Percentiles rank a stretch among this genome's conserved stretches.
These are phyloP conservation scores for Cyphomyrus discorhynchus DNA, from an alignment of 2,113 vertebrate species.

Conservation along the genomic window DNA sequence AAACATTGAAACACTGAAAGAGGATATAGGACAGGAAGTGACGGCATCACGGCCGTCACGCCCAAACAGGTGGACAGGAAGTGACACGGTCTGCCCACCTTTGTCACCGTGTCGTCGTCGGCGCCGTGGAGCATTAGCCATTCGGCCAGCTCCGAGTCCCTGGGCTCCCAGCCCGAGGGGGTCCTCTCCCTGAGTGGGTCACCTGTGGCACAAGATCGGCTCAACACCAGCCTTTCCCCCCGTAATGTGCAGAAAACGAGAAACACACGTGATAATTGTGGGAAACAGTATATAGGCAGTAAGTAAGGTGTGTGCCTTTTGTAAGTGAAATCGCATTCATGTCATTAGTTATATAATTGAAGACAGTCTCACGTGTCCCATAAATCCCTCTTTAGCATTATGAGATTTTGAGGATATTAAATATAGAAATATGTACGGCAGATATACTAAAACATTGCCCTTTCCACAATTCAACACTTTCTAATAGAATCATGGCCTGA, in stretches of 20 bases:
- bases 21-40: not conserved
- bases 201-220: constrained; percentile 51
- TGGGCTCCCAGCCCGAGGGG: constrained; percentile 39
- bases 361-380: not conserved
- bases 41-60: not conserved
- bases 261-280: not conserved
- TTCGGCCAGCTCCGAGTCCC: constrained; percentile 69
- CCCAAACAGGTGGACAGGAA: not conserved
- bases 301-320: not conserved
- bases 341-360: not conserved
- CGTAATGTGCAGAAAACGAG: not conserved
- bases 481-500: not conserved
- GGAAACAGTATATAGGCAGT: not conserved
- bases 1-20: not conserved
- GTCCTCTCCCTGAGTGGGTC: constrained; percentile 47
- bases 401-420: not conserved
- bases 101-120: constrained; percentile 79
- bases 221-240: not conserved
- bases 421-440: not conserved
- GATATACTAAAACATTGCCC: not conserved
- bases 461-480: not conserved
- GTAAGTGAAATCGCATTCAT: not conserved
- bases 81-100: constrained; percentile 53
- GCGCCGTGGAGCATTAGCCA: constrained; percentile 78
- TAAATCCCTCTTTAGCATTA: not conserved